Evolutionary conservation across 2,113 vertebrate genomes (phyloP).

Genomic region (Irena cyanogastra): DNA sequence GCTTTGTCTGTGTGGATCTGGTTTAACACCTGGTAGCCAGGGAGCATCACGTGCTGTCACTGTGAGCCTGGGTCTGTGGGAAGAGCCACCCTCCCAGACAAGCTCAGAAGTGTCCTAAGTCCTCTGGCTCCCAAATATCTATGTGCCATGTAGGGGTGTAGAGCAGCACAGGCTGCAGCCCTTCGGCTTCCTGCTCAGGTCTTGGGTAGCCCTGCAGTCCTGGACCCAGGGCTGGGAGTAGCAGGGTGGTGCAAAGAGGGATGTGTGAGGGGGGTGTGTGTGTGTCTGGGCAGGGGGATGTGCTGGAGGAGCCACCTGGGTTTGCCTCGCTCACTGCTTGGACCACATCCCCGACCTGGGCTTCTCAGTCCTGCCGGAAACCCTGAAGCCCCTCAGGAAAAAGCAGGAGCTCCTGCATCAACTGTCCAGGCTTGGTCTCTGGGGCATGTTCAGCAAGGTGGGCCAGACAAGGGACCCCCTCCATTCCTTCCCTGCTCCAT

Average conservation of each 20-base stretch:
- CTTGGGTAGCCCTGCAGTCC: not conserved
- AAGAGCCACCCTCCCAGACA: rapidly evolving
- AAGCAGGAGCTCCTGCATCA: not conserved
- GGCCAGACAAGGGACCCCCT: not conserved
- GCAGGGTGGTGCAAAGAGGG: not conserved
- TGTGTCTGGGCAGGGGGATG: not conserved
- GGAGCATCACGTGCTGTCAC: rapidly evolving
- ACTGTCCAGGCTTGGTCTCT: not conserved
- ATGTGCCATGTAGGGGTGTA: not conserved
- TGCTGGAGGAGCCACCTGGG: not conserved
- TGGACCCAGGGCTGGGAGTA: not conserved
- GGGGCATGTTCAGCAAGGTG: not conserved
- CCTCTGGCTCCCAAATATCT: not conserved
- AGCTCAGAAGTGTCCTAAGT: not conserved
- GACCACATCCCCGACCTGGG: not conserved
- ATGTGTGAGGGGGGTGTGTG: rapidly evolving
- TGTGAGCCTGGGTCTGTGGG: not conserved
- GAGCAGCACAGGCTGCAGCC: not conserved
- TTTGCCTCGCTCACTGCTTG: not conserved
- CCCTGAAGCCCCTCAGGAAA: not conserved
- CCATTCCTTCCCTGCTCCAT: not conserved
- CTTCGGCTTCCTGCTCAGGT: not conserved
- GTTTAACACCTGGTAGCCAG: not conserved
- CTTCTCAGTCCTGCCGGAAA: not conserved
- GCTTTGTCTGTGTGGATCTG: not conserved